These are phyloP conservation scores for Brevimyrus niger DNA, from an alignment of 2,113 vertebrate species.

Conservation along the genomic window DNA sequence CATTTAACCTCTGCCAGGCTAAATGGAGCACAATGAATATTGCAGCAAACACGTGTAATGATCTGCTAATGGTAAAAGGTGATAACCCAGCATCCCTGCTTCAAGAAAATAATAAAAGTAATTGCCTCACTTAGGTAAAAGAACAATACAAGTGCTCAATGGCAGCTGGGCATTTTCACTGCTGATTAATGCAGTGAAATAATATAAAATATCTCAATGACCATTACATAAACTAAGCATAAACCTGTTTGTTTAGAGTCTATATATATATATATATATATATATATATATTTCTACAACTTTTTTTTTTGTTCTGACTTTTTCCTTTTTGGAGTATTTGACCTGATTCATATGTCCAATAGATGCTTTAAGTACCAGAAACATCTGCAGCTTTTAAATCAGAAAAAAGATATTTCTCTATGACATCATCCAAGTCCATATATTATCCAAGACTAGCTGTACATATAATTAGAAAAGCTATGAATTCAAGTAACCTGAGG, in stretches of 20 bases:
- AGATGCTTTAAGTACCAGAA: not conserved
- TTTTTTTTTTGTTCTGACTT: not conserved
- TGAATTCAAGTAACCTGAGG: not conserved
- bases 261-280: not conserved
- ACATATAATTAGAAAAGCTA: not conserved
- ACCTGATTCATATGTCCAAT: not conserved
- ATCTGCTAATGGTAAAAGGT: not conserved
- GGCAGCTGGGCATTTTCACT: not conserved
- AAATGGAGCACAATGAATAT: no score
- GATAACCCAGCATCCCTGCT: not conserved
- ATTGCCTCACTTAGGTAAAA: not conserved
- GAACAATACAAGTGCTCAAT: not conserved
- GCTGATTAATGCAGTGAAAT: not conserved
- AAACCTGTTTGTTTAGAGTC: not conserved
- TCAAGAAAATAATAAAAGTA: not conserved
- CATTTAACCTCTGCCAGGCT: not conserved
- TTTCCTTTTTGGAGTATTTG: not conserved
- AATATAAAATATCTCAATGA: not conserved
- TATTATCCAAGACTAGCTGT: not conserved
- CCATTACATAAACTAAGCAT: not conserved
- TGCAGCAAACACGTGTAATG: not conserved
- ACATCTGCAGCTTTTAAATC: not conserved
- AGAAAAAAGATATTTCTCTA: not conserved
- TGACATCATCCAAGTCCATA: not conserved
- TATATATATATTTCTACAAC: not conserved